A percentile compares a stretch with the other conserved stretches of the same genome.
Conservation (phyloP, 2,888 invertebrate genomes). For the Peribatodes rhomboidaria region DNA sequence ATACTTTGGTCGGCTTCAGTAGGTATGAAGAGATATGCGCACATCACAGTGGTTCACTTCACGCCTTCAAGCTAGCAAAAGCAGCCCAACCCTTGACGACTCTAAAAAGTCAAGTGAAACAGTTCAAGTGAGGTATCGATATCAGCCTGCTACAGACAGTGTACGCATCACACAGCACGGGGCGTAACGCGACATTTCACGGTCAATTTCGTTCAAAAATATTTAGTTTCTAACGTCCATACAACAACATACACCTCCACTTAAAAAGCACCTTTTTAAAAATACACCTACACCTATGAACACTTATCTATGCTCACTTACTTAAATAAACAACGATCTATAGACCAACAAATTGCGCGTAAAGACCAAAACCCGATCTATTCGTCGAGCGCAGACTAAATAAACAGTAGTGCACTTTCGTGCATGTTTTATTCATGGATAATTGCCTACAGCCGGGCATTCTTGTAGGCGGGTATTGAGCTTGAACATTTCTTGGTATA, state of each 20-base stretch:
- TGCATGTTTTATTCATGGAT: slow-evolving; percentile 45
- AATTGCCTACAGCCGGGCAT: slow-evolving; percentile 40
- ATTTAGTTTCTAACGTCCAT: neutral
- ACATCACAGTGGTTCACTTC: no score
- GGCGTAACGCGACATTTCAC: neutral
- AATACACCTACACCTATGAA: neutral
- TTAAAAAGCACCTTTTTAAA: slow-evolving; percentile 8
- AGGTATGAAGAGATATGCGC: no score
- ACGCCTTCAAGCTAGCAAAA: no score
- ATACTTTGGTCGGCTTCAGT: no score
- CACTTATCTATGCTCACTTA: slow-evolving; percentile 2
- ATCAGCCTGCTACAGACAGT: no score
- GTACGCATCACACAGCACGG: no score
- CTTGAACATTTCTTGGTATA: slow-evolving; percentile 4
- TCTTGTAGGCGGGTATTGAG: slow-evolving; percentile 19
- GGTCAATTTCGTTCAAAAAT: neutral
- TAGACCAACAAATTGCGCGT: slow-evolving; percentile 41
- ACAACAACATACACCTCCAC: neutral
- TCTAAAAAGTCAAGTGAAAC: no score
- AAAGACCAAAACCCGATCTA: slow-evolving; percentile 26
- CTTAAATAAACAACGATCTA: slow-evolving; percentile 25
- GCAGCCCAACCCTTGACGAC: no score
- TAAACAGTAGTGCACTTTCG: slow-evolving; percentile 46
- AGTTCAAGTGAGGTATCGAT: no score
- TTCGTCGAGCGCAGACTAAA: slow-evolving; percentile 38